phyloP scores from a whole-genome alignment of 2,888 invertebrate species.

The Drosophila kuntzei region DNA sequence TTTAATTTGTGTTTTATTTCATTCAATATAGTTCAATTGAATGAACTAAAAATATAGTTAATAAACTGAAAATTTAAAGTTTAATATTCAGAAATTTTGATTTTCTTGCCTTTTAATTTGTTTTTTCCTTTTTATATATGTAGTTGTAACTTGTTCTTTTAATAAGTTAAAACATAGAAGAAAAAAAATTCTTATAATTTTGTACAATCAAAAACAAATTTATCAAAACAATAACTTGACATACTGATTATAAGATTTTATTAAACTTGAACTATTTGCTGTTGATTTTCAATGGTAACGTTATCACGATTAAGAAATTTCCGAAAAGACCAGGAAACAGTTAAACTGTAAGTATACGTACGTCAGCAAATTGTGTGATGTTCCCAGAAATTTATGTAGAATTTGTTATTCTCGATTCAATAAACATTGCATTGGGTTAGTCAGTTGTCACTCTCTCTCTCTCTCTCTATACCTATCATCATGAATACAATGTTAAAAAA shows the following conservation, averaged over 20 bases:
- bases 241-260: not conserved
- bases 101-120: no score
- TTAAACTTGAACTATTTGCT: conserved; percentile 8
- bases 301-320: conserved; percentile 41
- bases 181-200: not conserved
- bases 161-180: not conserved
- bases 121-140: no score
- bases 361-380: not conserved
- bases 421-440: conserved; percentile 11
- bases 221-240: not conserved
- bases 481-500: not conserved
- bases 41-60: no score
- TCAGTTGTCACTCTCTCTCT: not conserved
- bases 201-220: not conserved
- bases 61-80: no score
- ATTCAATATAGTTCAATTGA: no score
- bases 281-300: not conserved
- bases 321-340: conserved; percentile 14
- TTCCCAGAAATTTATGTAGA: not conserved
- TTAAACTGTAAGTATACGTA: conserved; percentile 41
- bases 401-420: not conserved
- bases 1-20: no score
- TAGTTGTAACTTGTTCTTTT: no score
- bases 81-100: no score
- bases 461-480: conserved; percentile 1